A percentile compares a stretch with the other conserved stretches of the same genome.
Evolutionary conservation across 2,113 vertebrate species (phyloP).

Genomic region (Bos taurus): ARS-UCD2.0 NC_037336.1:83125501-83126000

Average conservation of each 20-base stretch:
- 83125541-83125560: not conserved
- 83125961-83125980: not conserved
- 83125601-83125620: not conserved
- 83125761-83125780: not conserved
- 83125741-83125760: not conserved
- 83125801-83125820: not conserved
- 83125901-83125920: not conserved
- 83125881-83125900: not conserved
- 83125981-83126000: not conserved
- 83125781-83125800: not conserved
- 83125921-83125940: not conserved
- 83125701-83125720: not conserved
- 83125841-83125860: not conserved
- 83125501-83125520: not conserved
- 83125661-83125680: not conserved
- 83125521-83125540: not conserved
- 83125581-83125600: not conserved
- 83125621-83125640: not conserved
- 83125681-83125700: not conserved
- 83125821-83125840: not conserved
- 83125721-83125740: not conserved
- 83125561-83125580: not conserved
- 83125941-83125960: not conserved
- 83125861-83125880: not conserved
- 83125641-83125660: not conserved